phyloP scores from a whole-genome alignment of 2,888 invertebrate genomes.

The Oscheius sp. region DNA sequence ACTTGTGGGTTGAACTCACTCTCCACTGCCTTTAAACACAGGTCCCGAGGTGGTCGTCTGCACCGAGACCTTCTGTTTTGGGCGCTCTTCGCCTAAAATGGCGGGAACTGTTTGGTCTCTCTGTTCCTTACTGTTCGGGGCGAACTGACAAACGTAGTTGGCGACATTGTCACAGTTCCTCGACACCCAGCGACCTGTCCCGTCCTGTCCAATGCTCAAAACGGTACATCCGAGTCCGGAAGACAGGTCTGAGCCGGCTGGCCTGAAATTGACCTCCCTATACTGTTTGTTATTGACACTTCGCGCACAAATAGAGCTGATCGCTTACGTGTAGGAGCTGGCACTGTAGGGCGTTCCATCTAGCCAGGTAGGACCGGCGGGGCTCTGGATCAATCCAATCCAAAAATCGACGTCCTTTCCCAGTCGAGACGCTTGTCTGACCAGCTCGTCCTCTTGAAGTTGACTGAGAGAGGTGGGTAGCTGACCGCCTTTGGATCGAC shows the following conservation, averaged over 20 bases:
- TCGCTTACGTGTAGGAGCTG: slow-evolving; percentile 27
- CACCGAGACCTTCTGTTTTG: slow-evolving; percentile 5
- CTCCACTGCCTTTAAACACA: slow-evolving; percentile 35
- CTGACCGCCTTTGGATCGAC: slow-evolving; percentile 33
- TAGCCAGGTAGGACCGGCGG: slow-evolving; percentile 25
- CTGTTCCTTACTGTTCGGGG: slow-evolving; percentile 19
- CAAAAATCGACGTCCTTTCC: slow-evolving; percentile 26
- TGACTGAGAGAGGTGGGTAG: slow-evolving; percentile 15
- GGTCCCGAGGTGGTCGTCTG: slow-evolving; percentile 24
- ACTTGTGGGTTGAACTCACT: slow-evolving; percentile 23
- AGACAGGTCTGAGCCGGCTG: slow-evolving; percentile 24
- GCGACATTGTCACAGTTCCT: slow-evolving; percentile 11
- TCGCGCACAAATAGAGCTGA: neutral
- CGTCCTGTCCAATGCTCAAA: slow-evolving; percentile 2
- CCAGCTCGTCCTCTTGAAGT: slow-evolving; percentile 18
- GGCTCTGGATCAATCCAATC: slow-evolving; percentile 25
- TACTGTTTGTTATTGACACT: neutral
- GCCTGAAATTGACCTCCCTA: slow-evolving; percentile 18
- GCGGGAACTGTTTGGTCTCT: neutral
- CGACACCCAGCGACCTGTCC: slow-evolving; percentile 10
- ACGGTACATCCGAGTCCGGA: slow-evolving; percentile 23
- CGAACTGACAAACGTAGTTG: slow-evolving; percentile 31
- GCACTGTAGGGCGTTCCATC: slow-evolving; percentile 21
- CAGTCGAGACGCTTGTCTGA: slow-evolving; percentile 16
- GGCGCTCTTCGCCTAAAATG: slow-evolving; percentile 7